phyloP scores from a whole-genome alignment of 2,113 vertebrate species.

The Mustela lutreola region DNA sequence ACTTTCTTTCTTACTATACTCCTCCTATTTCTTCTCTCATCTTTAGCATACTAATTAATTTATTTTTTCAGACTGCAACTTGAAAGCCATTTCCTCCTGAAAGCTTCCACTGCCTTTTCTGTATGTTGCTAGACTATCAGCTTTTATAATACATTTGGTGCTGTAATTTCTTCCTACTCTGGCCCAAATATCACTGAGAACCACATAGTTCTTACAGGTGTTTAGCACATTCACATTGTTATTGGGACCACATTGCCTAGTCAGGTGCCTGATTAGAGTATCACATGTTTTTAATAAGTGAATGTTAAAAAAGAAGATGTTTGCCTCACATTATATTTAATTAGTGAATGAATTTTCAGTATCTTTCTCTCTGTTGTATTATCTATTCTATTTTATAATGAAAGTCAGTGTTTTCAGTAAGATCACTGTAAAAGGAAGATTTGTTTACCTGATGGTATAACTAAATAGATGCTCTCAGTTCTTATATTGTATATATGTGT shows the following conservation, averaged over 20 bases:
- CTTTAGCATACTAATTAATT: background rate
- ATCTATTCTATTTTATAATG: too few relatives aligned
- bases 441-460: background rate
- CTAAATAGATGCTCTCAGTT: background rate
- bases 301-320: too few relatives aligned
- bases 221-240: too few relatives aligned
- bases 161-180: background rate
- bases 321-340: too few relatives aligned
- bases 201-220: too few relatives aligned
- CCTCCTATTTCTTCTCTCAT: background rate
- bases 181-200: background rate
- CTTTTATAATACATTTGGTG: background rate
- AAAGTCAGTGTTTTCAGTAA: background rate
- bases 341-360: too few relatives aligned
- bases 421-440: background rate
- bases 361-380: too few relatives aligned
- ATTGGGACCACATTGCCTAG: too few relatives aligned
- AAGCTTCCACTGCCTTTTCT: background rate
- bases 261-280: too few relatives aligned
- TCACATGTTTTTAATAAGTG: too few relatives aligned
- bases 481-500: background rate
- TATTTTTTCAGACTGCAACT: background rate
- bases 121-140: background rate
- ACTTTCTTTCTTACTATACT: background rate
- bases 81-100: background rate